phyloP scores from a whole-genome alignment of 2,888 invertebrate species.

The Tipula confusa region DNA sequence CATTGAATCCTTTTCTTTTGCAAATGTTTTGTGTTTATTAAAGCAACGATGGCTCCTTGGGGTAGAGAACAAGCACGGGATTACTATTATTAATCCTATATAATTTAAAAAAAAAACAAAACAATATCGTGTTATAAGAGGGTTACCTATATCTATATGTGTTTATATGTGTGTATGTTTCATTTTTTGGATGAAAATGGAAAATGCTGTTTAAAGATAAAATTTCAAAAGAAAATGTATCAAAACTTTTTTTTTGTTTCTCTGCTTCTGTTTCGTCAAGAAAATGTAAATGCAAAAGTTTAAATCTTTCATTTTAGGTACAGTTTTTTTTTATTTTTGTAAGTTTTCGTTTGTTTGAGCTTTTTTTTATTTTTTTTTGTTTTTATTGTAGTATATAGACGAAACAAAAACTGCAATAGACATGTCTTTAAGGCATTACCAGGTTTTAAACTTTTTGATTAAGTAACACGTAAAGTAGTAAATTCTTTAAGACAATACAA shows the following conservation, averaged over 20 bases:
- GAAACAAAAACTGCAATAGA: not conserved
- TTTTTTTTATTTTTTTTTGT: not conserved
- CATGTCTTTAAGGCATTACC: not conserved
- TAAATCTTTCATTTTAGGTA: slow-evolving; percentile 13
- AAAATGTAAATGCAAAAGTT: slow-evolving; percentile 16
- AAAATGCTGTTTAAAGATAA: not conserved
- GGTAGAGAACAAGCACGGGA: no score
- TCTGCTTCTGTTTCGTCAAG: not conserved
- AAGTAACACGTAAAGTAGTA: slow-evolving; percentile 25
- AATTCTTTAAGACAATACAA: not conserved
- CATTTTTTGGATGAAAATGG: not conserved
- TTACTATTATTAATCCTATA: no score
- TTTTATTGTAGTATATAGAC: not conserved
- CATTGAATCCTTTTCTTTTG: no score
- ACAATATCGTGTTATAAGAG: no score
- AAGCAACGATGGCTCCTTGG: no score
- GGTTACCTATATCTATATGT: no score
- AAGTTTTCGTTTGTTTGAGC: not conserved
- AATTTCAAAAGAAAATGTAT: not conserved
- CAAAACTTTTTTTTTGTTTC: not conserved
- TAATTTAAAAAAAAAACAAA: no score
- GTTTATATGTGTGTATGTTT: no score
- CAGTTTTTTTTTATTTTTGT: no score
- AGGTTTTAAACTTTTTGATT: not conserved
- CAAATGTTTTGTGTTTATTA: no score